Evolutionary conservation across 2,888 invertebrate species (phyloP), one percentile per base, ranked within the genome.

Genomic region (Cabera pusaria): DNA sequence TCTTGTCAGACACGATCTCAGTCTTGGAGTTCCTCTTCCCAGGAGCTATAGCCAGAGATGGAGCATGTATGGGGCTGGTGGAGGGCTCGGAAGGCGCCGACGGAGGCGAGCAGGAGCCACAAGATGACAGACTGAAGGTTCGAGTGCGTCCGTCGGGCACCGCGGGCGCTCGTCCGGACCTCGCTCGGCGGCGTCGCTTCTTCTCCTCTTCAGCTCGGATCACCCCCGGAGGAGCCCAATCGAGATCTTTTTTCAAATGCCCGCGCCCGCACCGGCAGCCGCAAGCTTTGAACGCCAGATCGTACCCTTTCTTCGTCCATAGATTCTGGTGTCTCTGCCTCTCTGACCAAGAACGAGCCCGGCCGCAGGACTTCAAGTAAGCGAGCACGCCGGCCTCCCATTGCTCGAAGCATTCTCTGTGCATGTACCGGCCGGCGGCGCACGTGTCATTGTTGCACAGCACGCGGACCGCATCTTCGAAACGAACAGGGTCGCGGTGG

Each of bases 221-320:
- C 5, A 92, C 90, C 17, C 92, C 92, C 18, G 95, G 93, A 34
- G 96, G 93, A 67, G 93, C 91, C 96, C 98, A 98, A 74, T 98
- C 97, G 29, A 97, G 90, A 84, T 98, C 98, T 81, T 98, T 98
- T 70, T 97, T 95, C 59, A 98, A 82, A 69, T 98, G 97, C 3
- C 98, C 98, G 14, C 96, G 92, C 1, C 96, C 96, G 83, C 98
- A 98, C 50, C 95, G 94, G 86, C 98, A 98, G 20, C 95, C 95
- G 88, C 98, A 98, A 3, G 97, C 97, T 67, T 97, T 98, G 84
- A 95, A 98, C 3, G 97, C 97, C 74, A 98, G 83, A 82, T 98
- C 98, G 88, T 98, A 98, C 33, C 98, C 98, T 81, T 98, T 98
- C 84, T 98, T 98, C 37, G 98, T 97, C 98, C 98, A 98, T 41